Base-by-base conservation (phyloP, 2,797 vertebrate species). In the Hoplostethus atlanticus region DNA sequence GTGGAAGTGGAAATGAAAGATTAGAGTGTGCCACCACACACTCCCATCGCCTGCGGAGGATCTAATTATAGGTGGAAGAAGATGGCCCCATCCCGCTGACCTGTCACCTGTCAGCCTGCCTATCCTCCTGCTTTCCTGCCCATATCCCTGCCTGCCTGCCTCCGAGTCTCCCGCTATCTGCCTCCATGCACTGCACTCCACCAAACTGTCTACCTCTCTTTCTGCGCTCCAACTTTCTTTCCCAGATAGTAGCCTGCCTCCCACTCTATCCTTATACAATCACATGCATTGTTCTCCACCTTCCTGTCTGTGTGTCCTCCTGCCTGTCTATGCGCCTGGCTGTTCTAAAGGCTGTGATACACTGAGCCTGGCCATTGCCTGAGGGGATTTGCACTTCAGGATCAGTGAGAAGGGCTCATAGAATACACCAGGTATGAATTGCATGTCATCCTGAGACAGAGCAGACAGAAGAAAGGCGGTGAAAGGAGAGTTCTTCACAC, bases 11-110 rank as follows among this genome's bases (percentile, higher is more conserved):
- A 92, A 95, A 94, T 91, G 91, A 92, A 87, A 91, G 89, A 92
- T 91, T 89, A 89, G 81, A 89, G 90, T 88, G 88, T 85, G 88
- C 80, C 87, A 76, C 77, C 76, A 77, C 93, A 91, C 92, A 91
- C 87, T 93, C 92, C 84, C 93, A 93, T 95, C 93, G 94, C 95
- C 95, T 93, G 95, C 87, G 86, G 96, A 95, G 95, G 94, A 93
- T 96, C 95, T 96, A 96, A 97, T 97, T 96, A 96, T 94, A 95
- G 94, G 94, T 94, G 94, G 95, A 92, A 84, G 91, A 94, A 94
- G 92, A 94, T 88, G 93, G 94, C 93, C 94, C 91, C 91, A 68
- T 95, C 92, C 84, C 91, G 90, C 93, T 95, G 94, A 94, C 89
- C 90, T 94, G 80, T 85, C 91, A 94, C 90, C 91, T 94, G 80